These are phyloP conservation scores for Sebastes ruberrimus DNA, from an alignment of 2,797 vertebrate species.

Conservation along the genomic window DNA sequence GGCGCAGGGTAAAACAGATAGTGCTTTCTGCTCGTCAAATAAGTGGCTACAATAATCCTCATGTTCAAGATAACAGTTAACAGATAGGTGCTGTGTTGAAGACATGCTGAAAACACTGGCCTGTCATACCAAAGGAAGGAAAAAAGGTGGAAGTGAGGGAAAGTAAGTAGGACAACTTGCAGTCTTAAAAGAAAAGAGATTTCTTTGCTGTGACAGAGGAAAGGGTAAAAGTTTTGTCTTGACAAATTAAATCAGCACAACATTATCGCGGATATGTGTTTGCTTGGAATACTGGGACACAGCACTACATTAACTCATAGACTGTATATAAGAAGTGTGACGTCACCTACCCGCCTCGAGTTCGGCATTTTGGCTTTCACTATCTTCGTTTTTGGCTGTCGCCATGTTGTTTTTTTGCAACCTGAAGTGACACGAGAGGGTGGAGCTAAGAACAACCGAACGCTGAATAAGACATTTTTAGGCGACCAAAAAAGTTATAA, in stretches of 20 bases:
- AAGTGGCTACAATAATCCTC: slow-evolving; percentile 62
- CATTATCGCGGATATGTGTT: background rate
- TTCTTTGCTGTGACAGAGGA: background rate
- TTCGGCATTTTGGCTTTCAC: too few species aligned
- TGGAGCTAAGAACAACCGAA: too few species aligned
- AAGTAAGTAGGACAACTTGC: background rate
- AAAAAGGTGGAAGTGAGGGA: background rate
- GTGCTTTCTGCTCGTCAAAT: slow-evolving; percentile 42
- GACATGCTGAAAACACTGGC: slow-evolving; percentile 4
- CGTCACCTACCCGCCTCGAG: too few species aligned
- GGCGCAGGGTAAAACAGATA: slow-evolving; percentile 38
- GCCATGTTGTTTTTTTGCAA: too few species aligned
- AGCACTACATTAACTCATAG: background rate
- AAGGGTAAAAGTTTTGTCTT: background rate
- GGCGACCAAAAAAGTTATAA: too few species aligned
- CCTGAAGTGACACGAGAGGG: too few species aligned
- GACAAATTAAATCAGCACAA: background rate
- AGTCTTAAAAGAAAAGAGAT: background rate
- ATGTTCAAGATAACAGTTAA: slow-evolving; percentile 53
- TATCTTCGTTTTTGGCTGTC: too few species aligned
- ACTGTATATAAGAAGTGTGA: too few species aligned
- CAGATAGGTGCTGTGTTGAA: slow-evolving; percentile 21
- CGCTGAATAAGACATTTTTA: too few species aligned
- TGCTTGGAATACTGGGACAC: background rate
- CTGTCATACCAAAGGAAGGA: background rate